Percentiles rank a stretch among this genome's conserved stretches.
Conservation (phyloP, 2,797 vertebrate species). For the Myotis pilosus region DNA sequence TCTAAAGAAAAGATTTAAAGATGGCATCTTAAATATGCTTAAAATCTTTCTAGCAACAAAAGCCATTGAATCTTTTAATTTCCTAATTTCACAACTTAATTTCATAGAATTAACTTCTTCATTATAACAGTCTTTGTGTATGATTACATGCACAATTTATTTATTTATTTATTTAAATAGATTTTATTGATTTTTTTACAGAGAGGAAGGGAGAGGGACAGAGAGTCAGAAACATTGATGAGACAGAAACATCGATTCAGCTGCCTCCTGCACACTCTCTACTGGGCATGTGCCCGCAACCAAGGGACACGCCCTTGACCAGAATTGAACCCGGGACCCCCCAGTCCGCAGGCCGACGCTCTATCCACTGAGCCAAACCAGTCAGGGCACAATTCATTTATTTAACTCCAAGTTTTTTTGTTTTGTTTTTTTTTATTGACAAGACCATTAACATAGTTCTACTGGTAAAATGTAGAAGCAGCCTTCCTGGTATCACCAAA, state of each 20-base stretch:
- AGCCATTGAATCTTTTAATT: neutral
- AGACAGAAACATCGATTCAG: too few species aligned
- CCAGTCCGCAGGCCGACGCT: too few species aligned
- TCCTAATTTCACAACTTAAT: neutral
- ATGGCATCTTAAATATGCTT: neutral
- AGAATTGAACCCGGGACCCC: too few species aligned
- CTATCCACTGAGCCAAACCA: too few species aligned
- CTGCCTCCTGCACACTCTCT: too few species aligned
- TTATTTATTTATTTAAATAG: too few species aligned
- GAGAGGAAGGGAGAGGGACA: too few species aligned
- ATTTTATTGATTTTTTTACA: too few species aligned
- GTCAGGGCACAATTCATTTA: neutral
- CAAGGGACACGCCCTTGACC: too few species aligned
- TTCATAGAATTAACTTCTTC: neutral
- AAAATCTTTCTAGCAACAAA: neutral
- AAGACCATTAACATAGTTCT: neutral
- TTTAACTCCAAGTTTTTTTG: neutral
- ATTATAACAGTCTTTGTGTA: neutral
- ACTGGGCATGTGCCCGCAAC: too few species aligned
- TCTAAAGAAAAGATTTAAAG: neutral
- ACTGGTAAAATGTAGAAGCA: neutral
- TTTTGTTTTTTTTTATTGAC: neutral
- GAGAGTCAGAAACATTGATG: too few species aligned
- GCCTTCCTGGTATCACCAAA: neutral
- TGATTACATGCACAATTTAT: neutral